A percentile compares a stretch with the other conserved stretches of the same genome.
Conservation (phyloP, 2,797 vertebrate species). For the Takifugu rubripes region DNA sequence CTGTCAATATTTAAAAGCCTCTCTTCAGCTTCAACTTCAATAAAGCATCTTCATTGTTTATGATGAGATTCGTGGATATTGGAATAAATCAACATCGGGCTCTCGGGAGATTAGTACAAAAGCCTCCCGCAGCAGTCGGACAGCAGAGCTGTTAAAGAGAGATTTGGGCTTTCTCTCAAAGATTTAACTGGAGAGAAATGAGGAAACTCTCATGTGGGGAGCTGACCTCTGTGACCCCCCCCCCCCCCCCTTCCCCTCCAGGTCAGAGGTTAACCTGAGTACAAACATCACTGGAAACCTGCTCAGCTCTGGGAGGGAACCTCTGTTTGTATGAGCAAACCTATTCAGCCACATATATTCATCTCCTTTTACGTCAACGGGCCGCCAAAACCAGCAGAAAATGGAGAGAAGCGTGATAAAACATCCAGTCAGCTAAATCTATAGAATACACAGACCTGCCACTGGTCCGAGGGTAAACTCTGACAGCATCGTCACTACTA, state of each 20-base stretch:
- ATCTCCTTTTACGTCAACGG: slow-evolving; percentile 34
- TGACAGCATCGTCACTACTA: slow-evolving; percentile 2
- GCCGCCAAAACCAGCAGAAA: slow-evolving; percentile 36
- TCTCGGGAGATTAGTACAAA: slow-evolving; percentile 11
- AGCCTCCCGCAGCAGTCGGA: background rate
- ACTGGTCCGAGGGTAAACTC: background rate
- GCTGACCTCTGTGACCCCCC: slow-evolving; percentile 30
- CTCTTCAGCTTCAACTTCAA: slow-evolving; percentile 10
- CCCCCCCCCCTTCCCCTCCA: background rate
- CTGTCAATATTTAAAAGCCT: slow-evolving; percentile 23
- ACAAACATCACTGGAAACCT: slow-evolving; percentile 43
- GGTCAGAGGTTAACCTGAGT: slow-evolving; percentile 49
- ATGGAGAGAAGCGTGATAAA: slow-evolving; percentile 1
- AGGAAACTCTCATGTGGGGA: slow-evolving; percentile 33
- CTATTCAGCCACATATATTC: slow-evolving; percentile 34
- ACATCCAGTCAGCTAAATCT: slow-evolving; percentile 4
- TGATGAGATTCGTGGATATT: slow-evolving; percentile 42
- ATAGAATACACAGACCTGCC: background rate
- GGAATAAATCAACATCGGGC: slow-evolving; percentile 32
- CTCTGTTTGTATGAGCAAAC: slow-evolving; percentile 24
- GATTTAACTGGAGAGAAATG: background rate
- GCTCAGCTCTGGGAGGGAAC: background rate
- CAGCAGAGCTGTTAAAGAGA: slow-evolving; percentile 3
- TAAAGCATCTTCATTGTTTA: slow-evolving; percentile 11
- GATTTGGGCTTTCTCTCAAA: slow-evolving; percentile 18